Conservation (phyloP, 2,888 invertebrate genomes). For the Drosophila ustulata region DNA sequence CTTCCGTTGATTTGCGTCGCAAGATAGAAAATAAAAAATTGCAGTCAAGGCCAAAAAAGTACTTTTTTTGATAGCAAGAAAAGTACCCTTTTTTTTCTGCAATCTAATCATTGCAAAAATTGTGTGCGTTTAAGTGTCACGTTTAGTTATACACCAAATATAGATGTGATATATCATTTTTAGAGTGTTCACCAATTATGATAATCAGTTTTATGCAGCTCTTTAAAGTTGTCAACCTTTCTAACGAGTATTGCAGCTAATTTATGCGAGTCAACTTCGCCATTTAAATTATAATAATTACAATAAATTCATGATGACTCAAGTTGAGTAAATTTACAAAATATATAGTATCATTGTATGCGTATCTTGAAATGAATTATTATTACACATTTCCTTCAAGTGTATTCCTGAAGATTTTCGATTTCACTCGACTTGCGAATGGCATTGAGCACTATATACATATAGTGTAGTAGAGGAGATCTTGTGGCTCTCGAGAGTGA, state of each 20-base stretch:
- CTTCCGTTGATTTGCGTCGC: conserved; percentile 26
- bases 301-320: conserved; percentile 24
- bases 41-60: conserved; percentile 45
- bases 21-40: conserved; percentile 36
- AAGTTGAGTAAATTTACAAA: neutral
- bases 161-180: conserved; percentile 3
- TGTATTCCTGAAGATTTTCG: conserved; percentile 7
- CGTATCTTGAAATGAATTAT: conserved; percentile 1
- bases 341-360: neutral
- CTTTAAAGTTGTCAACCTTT: conserved; percentile 14
- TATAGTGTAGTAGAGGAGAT: conserved; percentile 17
- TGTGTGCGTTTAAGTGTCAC: conserved; percentile 14
- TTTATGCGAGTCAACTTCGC: conserved; percentile 13
- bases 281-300: conserved; percentile 48
- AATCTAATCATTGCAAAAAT: conserved; percentile 62
- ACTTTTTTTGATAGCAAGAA: conserved; percentile 32
- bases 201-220: neutral
- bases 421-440: conserved; percentile 25
- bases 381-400: conserved; percentile 1
- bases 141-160: conserved; percentile 3
- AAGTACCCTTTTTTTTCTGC: conserved; percentile 33
- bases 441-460: conserved; percentile 26
- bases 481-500: conserved; percentile 18
- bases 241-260: conserved; percentile 23
- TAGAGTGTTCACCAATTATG: neutral